These are phyloP conservation scores for Norana najaformis DNA, from an alignment of 2,888 invertebrate species.

Conservation along the genomic window DNA sequence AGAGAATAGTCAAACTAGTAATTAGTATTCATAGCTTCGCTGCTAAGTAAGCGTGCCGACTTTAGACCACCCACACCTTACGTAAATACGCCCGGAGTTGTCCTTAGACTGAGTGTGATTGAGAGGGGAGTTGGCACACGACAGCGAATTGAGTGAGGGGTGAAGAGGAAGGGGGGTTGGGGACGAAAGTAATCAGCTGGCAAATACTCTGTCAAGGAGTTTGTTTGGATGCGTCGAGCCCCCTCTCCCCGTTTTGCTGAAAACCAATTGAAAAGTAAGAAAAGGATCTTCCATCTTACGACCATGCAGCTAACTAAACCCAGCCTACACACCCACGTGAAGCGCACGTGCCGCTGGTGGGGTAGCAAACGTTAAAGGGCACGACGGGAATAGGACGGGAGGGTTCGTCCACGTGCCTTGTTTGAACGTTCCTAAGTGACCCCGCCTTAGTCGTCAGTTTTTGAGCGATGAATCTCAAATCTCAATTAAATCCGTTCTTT, in stretches of 20 bases:
- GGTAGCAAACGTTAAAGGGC: neutral
- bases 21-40: constrained; percentile 13
- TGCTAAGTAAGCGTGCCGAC: neutral
- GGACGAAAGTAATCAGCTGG: neutral
- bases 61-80: neutral
- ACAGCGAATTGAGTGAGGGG: neutral
- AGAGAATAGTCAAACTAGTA: neutral
- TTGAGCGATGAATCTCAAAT: neutral
- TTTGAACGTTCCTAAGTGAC: constrained; percentile 3
- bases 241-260: constrained; percentile 8
- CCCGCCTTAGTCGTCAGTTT: neutral
- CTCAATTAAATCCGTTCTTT: neutral
- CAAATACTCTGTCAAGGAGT: neutral
- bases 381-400: neutral
- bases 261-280: neutral
- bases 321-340: neutral
- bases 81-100: neutral
- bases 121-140: constrained; percentile 13
- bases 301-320: neutral
- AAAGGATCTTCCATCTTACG: neutral
- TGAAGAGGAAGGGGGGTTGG: neutral
- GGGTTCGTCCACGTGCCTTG: neutral
- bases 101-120: neutral
- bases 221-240: neutral
- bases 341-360: constrained; percentile 1